A percentile compares a stretch with the other conserved stretches of the same genome.
These are phyloP conservation scores for Actenoides hombroni DNA, from an alignment of 2,113 vertebrate species.

Conservation along the genomic window DNA sequence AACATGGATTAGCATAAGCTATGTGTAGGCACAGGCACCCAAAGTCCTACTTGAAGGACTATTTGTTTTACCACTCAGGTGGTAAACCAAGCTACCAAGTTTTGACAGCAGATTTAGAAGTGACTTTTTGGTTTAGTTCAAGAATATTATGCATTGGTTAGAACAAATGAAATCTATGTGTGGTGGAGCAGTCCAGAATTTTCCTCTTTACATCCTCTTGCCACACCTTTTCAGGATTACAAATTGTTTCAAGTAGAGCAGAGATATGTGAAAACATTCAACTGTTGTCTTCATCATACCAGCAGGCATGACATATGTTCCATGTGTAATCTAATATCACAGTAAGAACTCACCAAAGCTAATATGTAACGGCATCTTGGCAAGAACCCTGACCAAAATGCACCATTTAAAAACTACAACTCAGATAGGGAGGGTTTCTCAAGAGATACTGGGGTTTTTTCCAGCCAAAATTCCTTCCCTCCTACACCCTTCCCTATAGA, in stretches of 20 bases:
- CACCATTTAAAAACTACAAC: background rate
- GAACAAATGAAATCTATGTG: background rate
- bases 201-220: background rate
- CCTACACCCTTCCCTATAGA: background rate
- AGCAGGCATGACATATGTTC: background rate
- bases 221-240: background rate
- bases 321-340: background rate
- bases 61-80: background rate
- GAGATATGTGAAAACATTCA: background rate
- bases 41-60: background rate
- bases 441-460: background rate
- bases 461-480: slow-evolving; percentile 36
- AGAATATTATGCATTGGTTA: background rate
- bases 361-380: background rate
- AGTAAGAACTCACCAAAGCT: background rate
- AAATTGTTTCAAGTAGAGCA: background rate
- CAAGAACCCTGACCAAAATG: background rate
- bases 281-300: background rate
- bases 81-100: background rate
- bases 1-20: background rate
- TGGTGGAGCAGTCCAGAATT: background rate
- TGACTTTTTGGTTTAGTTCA: rapidly evolving
- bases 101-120: background rate
- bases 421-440: slow-evolving; percentile 11
- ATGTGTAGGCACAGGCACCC: background rate